Base-by-base conservation (phyloP, 2,797 vertebrate genomes). In the Micrastur ruficollis region DNA sequence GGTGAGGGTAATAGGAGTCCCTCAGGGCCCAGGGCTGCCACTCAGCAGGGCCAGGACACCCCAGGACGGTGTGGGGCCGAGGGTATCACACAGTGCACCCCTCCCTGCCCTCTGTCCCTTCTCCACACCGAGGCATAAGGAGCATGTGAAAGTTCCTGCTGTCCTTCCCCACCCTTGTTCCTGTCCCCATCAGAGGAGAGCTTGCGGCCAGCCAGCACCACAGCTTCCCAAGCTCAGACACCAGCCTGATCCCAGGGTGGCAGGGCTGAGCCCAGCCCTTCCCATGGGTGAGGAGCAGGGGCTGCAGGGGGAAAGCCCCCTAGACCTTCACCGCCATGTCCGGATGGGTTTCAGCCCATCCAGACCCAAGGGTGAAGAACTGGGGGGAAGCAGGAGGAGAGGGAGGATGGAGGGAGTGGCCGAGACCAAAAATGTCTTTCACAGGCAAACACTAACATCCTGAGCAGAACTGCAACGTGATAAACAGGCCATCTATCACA, bases 401-500 rank as follows among this genome's bases (percentile, higher is more conserved):
- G 29, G 86, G 67, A 93, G 68, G 86, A 78, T 65, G 83, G 92
- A 95, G 71, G 90, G 72, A 96, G 75, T 7, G 0, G 82, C 66
- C 1, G 1, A 81, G 90, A 79, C 96, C 93, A 74, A 93, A 94
- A 95, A 86, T 15, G 76, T 78, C 87, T 73, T 94, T 90, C 5
- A 36, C 74, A 66, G 90, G 84, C 70, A 34, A 98, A 95, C 95
- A 88, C 86, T 92, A 95, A 98, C 98, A 98, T 98, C 98, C 98
- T 98, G 98, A 98, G 97, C 84, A 89, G 89, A 96, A 97, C 95
- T 14, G 71, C 38, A 80, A 32, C 17, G 6, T 70, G 93, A 95
- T 95, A 97, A 97, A 97, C 95, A 95, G 87, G 90, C 81, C 90
- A 97, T 98, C 97, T 90, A 97, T 98, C 98, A 98, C 88, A 61